Conservation (phyloP, 2,888 invertebrate species). For the Apoda limacodes region DNA sequence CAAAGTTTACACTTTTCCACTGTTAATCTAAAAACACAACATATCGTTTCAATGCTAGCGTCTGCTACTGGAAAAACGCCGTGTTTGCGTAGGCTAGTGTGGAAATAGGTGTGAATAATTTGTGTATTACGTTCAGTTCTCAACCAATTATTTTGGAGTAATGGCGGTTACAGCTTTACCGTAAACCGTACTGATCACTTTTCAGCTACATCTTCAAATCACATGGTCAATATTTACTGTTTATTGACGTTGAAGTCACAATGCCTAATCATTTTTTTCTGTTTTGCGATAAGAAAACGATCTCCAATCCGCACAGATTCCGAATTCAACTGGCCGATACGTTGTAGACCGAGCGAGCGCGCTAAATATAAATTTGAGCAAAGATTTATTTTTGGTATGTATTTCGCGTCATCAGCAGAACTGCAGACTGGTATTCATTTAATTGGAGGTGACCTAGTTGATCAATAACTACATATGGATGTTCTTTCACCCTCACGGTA, state of each 20-base stretch:
- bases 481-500: too few relatives aligned
- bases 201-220: constrained; percentile 28
- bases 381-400: constrained; percentile 63
- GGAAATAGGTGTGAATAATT: constrained; percentile 66
- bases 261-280: constrained; percentile 30
- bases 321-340: constrained; percentile 58
- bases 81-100: constrained; percentile 65
- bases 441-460: constrained; percentile 20
- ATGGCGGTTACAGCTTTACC: constrained; percentile 56
- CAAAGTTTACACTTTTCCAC: constrained; percentile 47
- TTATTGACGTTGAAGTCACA: constrained; percentile 31
- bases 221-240: constrained; percentile 37
- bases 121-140: constrained; percentile 55
- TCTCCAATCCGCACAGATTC: constrained; percentile 59
- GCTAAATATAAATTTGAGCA: constrained; percentile 68
- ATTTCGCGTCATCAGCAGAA: constrained; percentile 61
- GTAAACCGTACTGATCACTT: constrained; percentile 43
- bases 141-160: constrained; percentile 50
- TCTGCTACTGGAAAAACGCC: constrained; percentile 60
- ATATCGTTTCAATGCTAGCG: constrained; percentile 59
- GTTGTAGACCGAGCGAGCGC: constrained; percentile 52
- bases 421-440: constrained; percentile 17
- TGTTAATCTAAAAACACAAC: constrained; percentile 63
- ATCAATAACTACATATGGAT: constrained; percentile 21
- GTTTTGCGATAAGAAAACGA: constrained; percentile 31